Base-by-base conservation (phyloP, 2,888 invertebrate species). In the Auanema freiburgensis region DNA sequence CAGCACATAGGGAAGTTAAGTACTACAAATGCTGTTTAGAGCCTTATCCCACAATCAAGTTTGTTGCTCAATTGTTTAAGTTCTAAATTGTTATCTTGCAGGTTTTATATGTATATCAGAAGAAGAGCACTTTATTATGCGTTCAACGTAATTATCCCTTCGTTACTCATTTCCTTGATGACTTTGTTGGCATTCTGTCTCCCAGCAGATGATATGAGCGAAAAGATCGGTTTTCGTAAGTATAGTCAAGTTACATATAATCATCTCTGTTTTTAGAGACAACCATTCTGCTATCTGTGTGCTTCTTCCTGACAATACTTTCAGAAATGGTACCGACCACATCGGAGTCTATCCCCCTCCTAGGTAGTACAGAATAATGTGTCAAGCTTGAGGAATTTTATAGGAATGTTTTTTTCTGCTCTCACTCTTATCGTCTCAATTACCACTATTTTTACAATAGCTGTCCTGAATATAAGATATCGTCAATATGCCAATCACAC, bases 281-380 rank as follows among this genome's bases (percentile, higher is more conserved):
- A 6, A 80, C 80, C 0, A 79, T 80, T 10, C 69, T 80, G 0
- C 90, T 94, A 87, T 93, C 93, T 87, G 90, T 94, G 89, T 93
- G 93, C 88, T 93, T 94, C 88, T 94, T 93, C 90, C 90, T 93
- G 88, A 92, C 93, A 88, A 90, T 94, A 88, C 92, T 94, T 86
- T 92, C 93, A 81, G 93, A 94, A 90, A 93, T 92, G 88, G 91
- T 93, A 90, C 93, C 96, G 87, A 92, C 92, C 53, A 95, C 95
- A 87, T 96, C 96, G 93, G 79, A 75, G 65, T 67, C 72, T 18
- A 69, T 77, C 8, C 77, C 77, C 1, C 60, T 77, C 6, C 61
- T 77, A 8, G 77, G 77, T 71, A n/a, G 14, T 44, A 25, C 6
- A 14, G 23, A 2, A 40, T n/a, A 25, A 10, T 5, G 55, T 40